Percentiles rank a stretch among this genome's conserved stretches.
Conservation (phyloP, 2,113 vertebrate genomes). For the Lepisosteus osseus region DNA sequence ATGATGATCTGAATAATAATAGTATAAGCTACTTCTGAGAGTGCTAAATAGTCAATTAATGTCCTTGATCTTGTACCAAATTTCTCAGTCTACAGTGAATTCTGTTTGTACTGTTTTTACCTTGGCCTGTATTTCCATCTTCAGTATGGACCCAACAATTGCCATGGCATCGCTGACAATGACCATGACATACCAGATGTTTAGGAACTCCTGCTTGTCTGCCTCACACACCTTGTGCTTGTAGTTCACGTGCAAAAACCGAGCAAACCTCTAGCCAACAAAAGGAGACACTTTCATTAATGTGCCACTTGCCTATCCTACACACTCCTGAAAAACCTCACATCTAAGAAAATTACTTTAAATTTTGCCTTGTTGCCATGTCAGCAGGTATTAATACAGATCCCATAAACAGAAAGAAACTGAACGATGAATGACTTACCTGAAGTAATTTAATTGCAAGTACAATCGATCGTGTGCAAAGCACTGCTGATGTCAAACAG, state of each 20-base stretch:
- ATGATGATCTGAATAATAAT: background rate
- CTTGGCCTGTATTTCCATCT: slow-evolving; percentile 98
- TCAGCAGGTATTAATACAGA: too few relatives aligned
- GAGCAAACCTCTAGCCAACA: slow-evolving; percentile 79
- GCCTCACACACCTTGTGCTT: slow-evolving; percentile 69
- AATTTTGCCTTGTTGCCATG: too few relatives aligned
- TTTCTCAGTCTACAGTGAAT: background rate
- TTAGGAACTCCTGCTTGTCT: slow-evolving; percentile 83
- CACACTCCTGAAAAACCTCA: background rate
- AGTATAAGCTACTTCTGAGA: background rate
- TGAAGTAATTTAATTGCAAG: slow-evolving; percentile 82
- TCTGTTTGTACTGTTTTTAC: slow-evolving; percentile 49
- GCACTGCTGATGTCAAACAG: slow-evolving; percentile 80
- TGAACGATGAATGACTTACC: slow-evolving; percentile 53
- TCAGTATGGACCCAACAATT: slow-evolving; percentile 85
- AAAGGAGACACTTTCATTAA: slow-evolving; percentile 1
- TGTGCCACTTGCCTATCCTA: background rate
- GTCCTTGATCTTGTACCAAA: too few relatives aligned
- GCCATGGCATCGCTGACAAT: slow-evolving; percentile 89
- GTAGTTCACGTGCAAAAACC: slow-evolving; percentile 76
- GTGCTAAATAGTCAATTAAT: too few relatives aligned
- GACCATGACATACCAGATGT: slow-evolving; percentile 90
- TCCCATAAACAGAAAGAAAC: slow-evolving; percentile 13
- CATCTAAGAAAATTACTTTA: background rate
- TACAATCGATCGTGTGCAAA: slow-evolving; percentile 87